phyloP scores from a whole-genome alignment of 1,140 invertebrate genomes.

The Lepeophtheirus salmonis region DNA sequence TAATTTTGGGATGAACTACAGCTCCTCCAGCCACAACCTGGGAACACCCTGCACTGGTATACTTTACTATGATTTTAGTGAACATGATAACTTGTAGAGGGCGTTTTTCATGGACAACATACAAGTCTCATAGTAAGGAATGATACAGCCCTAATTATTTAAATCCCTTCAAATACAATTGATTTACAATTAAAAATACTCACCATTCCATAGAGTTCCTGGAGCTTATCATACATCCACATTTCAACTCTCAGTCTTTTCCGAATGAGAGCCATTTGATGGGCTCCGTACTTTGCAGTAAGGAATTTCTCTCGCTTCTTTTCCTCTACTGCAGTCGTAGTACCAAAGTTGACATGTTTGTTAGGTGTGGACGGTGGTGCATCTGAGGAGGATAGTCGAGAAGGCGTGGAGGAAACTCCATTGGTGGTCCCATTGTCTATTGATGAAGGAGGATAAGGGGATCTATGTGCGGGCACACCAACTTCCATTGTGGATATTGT shows the following conservation, averaged over 20 bases:
- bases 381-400: not conserved
- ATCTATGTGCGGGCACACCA: not conserved
- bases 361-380: constrained; percentile 6
- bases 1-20: too few relatives aligned
- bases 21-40: too few relatives aligned
- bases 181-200: too few relatives aligned
- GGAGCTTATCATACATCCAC: constrained; percentile 88
- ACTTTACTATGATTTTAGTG: too few relatives aligned
- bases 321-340: constrained; percentile 56
- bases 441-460: not conserved
- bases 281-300: constrained; percentile 84
- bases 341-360: constrained; percentile 59
- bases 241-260: constrained; percentile 85
- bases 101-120: too few relatives aligned
- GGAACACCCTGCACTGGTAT: too few relatives aligned
- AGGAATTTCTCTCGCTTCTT: constrained; percentile 78
- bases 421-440: not conserved
- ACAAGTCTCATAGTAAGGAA: too few relatives aligned
- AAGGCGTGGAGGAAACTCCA: constrained; percentile 1
- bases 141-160: too few relatives aligned
- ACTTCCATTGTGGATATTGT: constrained; percentile 9
- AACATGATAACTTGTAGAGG: too few relatives aligned
- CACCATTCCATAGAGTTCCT: constrained; percentile 54
- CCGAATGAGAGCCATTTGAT: constrained; percentile 88
- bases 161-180: too few relatives aligned